Percentiles rank a stretch among this genome's conserved stretches.
phyloP scores from a whole-genome alignment of 1,140 invertebrate genomes.

The Drosophila grimshawi region DNA sequence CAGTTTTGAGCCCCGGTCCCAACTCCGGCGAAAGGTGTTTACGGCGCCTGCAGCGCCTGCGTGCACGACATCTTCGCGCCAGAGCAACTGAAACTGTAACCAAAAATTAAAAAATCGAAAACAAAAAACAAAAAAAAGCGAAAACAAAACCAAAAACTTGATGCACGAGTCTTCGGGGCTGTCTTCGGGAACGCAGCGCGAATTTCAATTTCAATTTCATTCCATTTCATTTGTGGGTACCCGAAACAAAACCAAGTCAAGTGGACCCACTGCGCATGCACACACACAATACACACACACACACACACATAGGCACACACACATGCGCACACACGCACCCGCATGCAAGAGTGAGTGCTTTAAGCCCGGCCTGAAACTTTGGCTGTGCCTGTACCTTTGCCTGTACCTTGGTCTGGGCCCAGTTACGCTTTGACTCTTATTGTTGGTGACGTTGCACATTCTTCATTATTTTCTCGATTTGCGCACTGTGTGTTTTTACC shows the following conservation, averaged over 20 bases:
- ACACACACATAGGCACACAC: too few species aligned
- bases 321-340: neutral
- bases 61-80: constrained; percentile 36
- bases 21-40: constrained; percentile 72
- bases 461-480: constrained; percentile 61
- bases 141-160: constrained; percentile 28
- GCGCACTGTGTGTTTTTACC: constrained; percentile 62
- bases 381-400: constrained; percentile 11
- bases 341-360: neutral
- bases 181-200: constrained; percentile 60
- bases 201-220: constrained; percentile 74
- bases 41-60: constrained; percentile 48
- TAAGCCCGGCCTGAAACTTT: constrained; percentile 6
- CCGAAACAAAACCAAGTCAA: constrained; percentile 67
- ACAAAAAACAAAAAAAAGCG: constrained; percentile 24
- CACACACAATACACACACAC: neutral
- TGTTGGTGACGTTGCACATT: constrained; percentile 70
- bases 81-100: constrained; percentile 37
- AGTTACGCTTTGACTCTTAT: constrained; percentile 43
- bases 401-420: constrained; percentile 17
- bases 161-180: constrained; percentile 30
- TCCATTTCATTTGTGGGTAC: constrained; percentile 27
- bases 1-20: constrained; percentile 9
- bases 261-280: constrained; percentile 22
- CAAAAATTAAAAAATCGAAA: constrained; percentile 36